A percentile compares a stretch with the other conserved stretches of the same genome.
Evolutionary conservation across 1,140 invertebrate species (phyloP).

Genomic region (Zaprionus davidi): DNA sequence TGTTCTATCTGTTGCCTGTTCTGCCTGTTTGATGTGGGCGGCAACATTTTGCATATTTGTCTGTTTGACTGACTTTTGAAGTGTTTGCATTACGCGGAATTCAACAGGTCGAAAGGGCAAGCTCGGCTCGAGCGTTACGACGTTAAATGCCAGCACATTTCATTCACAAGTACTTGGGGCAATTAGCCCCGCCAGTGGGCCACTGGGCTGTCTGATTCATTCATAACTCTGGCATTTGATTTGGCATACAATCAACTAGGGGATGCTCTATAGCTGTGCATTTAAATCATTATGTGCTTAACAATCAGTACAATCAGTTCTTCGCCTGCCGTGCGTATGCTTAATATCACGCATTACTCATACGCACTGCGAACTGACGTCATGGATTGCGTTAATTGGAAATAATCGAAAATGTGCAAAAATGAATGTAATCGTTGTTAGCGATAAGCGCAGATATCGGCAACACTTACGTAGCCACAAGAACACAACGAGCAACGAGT

Average conservation of each 20-base stretch:
- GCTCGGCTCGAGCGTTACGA: background rate
- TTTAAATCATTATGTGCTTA: background rate
- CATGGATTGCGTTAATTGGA: constrained; percentile 33
- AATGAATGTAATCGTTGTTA: constrained; percentile 41
- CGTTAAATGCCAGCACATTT: constrained; percentile 4
- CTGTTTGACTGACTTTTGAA: constrained; percentile 46
- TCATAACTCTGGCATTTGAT: background rate
- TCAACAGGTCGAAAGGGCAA: constrained; percentile 21
- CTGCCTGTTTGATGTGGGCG: constrained; percentile 44
- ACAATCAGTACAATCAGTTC: background rate
- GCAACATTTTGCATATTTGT: constrained; percentile 52
- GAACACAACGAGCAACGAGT: constrained; percentile 6
- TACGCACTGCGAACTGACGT: constrained; percentile 52
- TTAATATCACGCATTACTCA: constrained; percentile 57
- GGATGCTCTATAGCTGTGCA: background rate
- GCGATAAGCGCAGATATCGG: constrained; percentile 41
- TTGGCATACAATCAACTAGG: background rate
- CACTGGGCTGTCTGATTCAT: background rate
- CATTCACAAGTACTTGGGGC: background rate
- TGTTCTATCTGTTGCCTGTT: background rate
- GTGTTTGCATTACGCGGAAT: constrained; percentile 55
- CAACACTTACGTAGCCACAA: constrained; percentile 39
- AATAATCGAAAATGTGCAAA: constrained; percentile 18
- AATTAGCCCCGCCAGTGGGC: background rate
- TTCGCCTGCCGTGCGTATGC: constrained; percentile 35